phyloP scores from a whole-genome alignment of 2,113 vertebrate genomes.

The Tragelaphus strepsiceros region DNA sequence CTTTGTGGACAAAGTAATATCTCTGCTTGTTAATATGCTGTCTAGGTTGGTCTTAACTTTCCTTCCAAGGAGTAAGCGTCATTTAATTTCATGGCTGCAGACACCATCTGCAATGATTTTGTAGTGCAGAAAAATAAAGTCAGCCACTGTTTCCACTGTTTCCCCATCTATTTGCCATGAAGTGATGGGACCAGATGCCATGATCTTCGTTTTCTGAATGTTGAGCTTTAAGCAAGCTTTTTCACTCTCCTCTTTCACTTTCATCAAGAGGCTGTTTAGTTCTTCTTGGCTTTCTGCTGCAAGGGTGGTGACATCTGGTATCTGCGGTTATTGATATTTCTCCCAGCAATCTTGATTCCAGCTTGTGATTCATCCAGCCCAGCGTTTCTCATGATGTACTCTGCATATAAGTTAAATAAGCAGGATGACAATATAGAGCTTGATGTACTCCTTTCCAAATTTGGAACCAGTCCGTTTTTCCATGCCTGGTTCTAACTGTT shows the following conservation, averaged over 20 bases:
- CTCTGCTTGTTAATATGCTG: background rate
- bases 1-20: background rate
- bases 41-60: background rate
- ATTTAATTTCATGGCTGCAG: background rate
- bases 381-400: background rate
- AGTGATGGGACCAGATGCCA: background rate
- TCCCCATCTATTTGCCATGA: background rate
- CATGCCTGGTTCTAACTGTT: accelerated
- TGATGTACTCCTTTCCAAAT: background rate
- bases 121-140: background rate
- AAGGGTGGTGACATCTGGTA: background rate
- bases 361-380: background rate
- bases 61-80: background rate
- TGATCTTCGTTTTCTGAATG: background rate
- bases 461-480: background rate
- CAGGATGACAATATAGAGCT: background rate
- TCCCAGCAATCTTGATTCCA: background rate
- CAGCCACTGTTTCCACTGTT: background rate
- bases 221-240: background rate
- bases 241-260: background rate
- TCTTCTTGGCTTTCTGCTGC: background rate
- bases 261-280: background rate
- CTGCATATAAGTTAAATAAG: background rate
- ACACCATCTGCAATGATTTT: background rate
- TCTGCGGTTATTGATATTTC: background rate